phyloP scores from a whole-genome alignment of 2,797 vertebrate species.

The Microhierax caerulescens region DNA sequence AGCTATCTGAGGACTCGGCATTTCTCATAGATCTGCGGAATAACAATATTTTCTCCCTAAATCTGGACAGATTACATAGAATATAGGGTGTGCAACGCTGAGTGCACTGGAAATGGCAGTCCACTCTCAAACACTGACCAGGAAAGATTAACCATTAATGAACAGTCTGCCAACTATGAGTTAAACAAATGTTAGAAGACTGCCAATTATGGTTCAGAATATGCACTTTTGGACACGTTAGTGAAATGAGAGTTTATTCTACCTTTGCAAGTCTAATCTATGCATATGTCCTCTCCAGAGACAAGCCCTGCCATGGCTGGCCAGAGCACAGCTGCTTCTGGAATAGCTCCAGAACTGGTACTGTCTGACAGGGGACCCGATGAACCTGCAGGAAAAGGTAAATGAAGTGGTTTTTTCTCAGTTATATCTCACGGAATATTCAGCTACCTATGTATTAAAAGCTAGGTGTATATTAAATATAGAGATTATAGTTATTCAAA shows the following conservation, averaged over 20 bases:
- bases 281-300: neutral
- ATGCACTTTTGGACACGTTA: neutral
- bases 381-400: constrained; percentile 58
- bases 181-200: neutral
- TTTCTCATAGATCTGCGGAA: neutral
- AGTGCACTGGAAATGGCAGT: neutral
- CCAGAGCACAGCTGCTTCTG: neutral
- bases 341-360: neutral
- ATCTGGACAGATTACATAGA: neutral
- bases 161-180: neutral
- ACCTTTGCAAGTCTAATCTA: neutral
- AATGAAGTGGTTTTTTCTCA: fast-evolving
- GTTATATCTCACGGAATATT: neutral
- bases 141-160: neutral
- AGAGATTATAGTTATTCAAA: neutral
- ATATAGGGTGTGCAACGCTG: neutral
- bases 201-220: neutral
- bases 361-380: neutral
- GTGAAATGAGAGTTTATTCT: neutral
- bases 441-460: neutral
- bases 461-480: neutral
- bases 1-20: neutral
- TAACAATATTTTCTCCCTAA: neutral
- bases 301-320: neutral
- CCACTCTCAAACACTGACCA: neutral